Evolutionary conservation across 2,113 vertebrate species (phyloP), one percentile per base, ranked within the genome.

Genomic region (Telmatochromis sp.): DNA sequence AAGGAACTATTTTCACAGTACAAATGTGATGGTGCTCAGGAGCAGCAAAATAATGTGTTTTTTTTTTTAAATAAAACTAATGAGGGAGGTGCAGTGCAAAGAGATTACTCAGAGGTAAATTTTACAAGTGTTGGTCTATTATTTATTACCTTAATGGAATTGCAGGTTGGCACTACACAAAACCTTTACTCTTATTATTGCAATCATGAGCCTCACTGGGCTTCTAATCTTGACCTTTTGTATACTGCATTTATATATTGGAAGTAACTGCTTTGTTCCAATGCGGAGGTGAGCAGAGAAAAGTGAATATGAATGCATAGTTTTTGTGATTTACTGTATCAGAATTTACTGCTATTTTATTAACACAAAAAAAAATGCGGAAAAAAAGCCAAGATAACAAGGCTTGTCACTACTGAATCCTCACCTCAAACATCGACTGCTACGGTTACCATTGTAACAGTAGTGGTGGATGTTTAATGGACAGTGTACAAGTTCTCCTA

Each of bases 401-500:
- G 10, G 8, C 3, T 14, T 75, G 26, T 23, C 63, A 60, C 47
- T 45, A 26, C 2, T 75, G 35, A 9, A 21, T 65, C 5, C 8
- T 47, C 9, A 71, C 71, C 15, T 50, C 40, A 19, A 71, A 71
- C 65, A 23, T 42, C 5, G 3, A 71, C 37, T 42, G n/a, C 37
- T 28, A 26, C 9, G 1, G 42, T 50, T 50, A 28, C 42, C 54
- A 45, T 51, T 35, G 42, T 37, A 54, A 19, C 73, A 78, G 26
- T 13, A 51, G 15, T 31, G 5, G 26, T 19, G 42, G 42, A 50
- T 50, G 42, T 31, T 78, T 50, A 78, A 19, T n/a, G 73, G 73
- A 51, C 73, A 78, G 45, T 51, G 26, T 78, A n/a, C 15, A 51
- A 13, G 11, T 23, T 86, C 2, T 68, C 12, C 7, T 95, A 97